These are phyloP conservation scores for Solenopsis fugax DNA, from an alignment of 1,140 invertebrate species.

Conservation along the genomic window DNA sequence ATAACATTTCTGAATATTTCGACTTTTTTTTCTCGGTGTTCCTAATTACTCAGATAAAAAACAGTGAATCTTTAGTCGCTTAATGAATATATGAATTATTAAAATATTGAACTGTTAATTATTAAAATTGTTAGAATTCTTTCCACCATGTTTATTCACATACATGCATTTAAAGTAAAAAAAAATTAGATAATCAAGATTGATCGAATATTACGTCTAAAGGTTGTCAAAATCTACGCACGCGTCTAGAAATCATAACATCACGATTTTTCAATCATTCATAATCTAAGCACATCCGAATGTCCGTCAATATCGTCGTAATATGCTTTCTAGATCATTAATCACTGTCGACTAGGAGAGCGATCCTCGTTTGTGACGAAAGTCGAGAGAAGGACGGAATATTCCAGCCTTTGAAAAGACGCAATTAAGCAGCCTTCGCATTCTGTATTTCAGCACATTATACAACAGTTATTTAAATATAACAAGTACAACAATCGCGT, in stretches of 20 bases:
- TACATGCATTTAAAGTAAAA: not conserved
- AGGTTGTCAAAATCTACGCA: not conserved
- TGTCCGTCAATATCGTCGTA: not conserved
- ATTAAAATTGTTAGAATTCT: not conserved
- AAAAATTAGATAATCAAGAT: not conserved
- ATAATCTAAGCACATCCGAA: not conserved
- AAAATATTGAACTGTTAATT: not conserved
- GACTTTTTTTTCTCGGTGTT: too few relatives aligned
- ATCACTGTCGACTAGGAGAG: not conserved
- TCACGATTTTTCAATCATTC: not conserved
- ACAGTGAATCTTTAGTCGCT: not conserved
- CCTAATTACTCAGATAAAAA: not conserved
- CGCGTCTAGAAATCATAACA: not conserved
- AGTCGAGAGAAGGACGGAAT: not conserved
- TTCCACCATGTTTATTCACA: not conserved
- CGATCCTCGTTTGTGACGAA: not conserved
- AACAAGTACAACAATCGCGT: not conserved
- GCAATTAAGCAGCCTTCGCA: not conserved
- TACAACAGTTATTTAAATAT: not conserved
- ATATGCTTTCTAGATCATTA: slow-evolving; percentile 17
- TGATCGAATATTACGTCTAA: not conserved
- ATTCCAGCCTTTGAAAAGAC: not conserved
- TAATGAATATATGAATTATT: not conserved
- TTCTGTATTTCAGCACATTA: not conserved
- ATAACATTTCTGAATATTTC: too few relatives aligned